Evolutionary conservation across 37 sponge, comb jelly and placozoan genomes (phyloP), one percentile per base, ranked within the genome.

Genomic region (Haliclona indistincta): DNA sequence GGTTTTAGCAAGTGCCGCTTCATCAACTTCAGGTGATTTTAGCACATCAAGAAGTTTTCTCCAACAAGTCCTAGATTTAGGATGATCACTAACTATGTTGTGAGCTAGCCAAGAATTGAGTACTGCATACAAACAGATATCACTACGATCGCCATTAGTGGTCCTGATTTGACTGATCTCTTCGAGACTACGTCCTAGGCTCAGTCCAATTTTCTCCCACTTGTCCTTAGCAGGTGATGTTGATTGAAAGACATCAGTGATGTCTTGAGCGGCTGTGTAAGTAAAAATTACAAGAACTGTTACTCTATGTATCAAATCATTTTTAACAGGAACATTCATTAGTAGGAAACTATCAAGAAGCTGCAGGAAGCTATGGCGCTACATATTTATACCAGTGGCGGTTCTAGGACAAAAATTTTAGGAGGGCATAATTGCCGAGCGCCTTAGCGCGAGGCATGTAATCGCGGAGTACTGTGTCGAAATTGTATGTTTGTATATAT

Each of bases 181-280:
- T 42, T 44, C 20, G 22, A 25, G 70, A 5, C 22, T 3, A n/a
- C 7, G 2, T 23, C 70, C 32, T 43, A 74, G 43, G 1, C 44
- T 43, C 5, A 1, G 4, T 15, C 75, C 75, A 61, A 74, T 74
- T 2, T 6, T 17, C 43, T 74, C 63, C 75, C 75, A 74, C 36
- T 74, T 74, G 5, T 7, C 74, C 20, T 55, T 74, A 4, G 38
- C 75, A 37, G 62, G 1, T 28, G 26, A 26, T 23, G 58, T 37
- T 2, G 10, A 1, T 3, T 2, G 6, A 29, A 34, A 60, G 2
- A 74, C 44, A 29, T 23, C 36, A 38, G 6, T 53, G 36, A 49
- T 52, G 34, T 8, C 37, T 22, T 6, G 33, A 15, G 56, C 15
- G 17, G 2, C 73, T 72, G 56, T 72, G 47, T 8, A 3, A 29